Evolutionary conservation across 2,113 vertebrate genomes (phyloP).

Genomic region (Nothoprocta perdicaria): DNA sequence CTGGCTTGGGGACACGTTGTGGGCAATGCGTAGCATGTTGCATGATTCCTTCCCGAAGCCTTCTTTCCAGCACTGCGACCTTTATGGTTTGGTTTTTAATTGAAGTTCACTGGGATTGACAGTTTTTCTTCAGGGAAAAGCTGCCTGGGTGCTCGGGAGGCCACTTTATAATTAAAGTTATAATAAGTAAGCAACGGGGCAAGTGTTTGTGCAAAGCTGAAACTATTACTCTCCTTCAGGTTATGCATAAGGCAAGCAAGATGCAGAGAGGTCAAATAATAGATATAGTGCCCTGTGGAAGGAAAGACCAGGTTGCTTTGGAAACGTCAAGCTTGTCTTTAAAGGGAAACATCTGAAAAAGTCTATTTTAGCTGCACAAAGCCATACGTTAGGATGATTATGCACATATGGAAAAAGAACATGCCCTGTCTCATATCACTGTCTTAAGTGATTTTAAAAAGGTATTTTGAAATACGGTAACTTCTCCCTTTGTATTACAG

Average conservation of each 20-base stretch:
- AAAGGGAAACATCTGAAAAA: background rate
- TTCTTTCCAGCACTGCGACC: conserved; percentile 56
- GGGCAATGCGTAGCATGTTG: conserved; percentile 9
- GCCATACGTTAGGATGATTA: background rate
- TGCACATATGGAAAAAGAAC: background rate
- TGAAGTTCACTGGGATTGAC: background rate
- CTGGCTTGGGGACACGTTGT: conserved; percentile 15
- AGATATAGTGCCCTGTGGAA: background rate
- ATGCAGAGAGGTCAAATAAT: background rate
- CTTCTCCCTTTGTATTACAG: background rate
- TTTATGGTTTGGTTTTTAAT: background rate
- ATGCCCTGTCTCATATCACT: background rate
- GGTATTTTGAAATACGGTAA: background rate
- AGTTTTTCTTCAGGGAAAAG: background rate
- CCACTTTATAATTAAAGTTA: background rate
- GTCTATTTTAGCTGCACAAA: background rate
- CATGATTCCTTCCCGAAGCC: conserved; percentile 17
- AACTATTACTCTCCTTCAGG: background rate
- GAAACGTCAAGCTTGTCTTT: background rate
- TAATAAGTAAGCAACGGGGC: background rate
- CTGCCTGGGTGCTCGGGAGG: background rate
- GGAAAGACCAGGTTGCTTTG: background rate
- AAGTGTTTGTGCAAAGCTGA: background rate
- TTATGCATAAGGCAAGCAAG: background rate
- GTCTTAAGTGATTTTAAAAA: background rate